Conservation (phyloP, 2,797 vertebrate species). For the Anableps anableps region DNA sequence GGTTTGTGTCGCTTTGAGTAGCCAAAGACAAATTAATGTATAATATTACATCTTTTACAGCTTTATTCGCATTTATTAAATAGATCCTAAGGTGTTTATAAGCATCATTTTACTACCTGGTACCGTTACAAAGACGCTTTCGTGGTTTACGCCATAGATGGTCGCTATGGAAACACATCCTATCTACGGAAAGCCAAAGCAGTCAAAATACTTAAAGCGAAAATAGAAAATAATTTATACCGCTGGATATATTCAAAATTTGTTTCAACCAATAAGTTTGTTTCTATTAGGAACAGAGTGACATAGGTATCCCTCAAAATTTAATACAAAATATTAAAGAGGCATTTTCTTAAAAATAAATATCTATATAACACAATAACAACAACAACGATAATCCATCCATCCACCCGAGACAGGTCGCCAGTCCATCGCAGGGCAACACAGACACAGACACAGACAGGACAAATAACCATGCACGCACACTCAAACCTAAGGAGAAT, state of each 20-base stretch:
- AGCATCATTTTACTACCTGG: not conserved
- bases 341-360: not conserved
- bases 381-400: too few relatives aligned
- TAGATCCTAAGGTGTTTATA: rapidly evolving
- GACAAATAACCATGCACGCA: too few relatives aligned
- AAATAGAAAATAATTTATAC: not conserved
- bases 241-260: not conserved
- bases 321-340: not conserved
- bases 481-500: too few relatives aligned
- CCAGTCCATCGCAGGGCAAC: too few relatives aligned
- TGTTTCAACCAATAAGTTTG: not conserved
- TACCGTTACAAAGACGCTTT: not conserved
- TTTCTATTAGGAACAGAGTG: not conserved
- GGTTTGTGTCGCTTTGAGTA: not conserved
- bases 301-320: not conserved
- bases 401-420: too few relatives aligned
- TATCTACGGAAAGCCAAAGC: slow-evolving; percentile 41
- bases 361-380: not conserved
- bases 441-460: too few relatives aligned
- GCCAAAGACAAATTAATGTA: too few relatives aligned
- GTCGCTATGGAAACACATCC: slow-evolving; percentile 61
- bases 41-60: not conserved
- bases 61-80: rapidly evolving
- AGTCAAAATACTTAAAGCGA: slow-evolving; percentile 10
- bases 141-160: not conserved